phyloP scores from a whole-genome alignment of 2,888 invertebrate genomes.

The Ichneumoninae sp. region DNA sequence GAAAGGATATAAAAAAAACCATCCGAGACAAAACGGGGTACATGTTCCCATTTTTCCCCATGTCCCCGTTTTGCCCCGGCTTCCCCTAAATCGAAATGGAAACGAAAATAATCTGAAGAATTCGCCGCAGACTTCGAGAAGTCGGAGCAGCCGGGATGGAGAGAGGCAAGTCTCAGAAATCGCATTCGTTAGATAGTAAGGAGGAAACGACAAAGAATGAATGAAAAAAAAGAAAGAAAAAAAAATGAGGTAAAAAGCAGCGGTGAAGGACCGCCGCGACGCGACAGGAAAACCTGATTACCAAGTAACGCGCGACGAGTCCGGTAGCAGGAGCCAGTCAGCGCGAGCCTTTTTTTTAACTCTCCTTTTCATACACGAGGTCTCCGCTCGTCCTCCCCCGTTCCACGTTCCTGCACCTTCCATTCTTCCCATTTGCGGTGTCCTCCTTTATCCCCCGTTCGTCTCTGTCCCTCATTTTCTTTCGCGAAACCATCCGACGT shows the following conservation, averaged over 20 bases:
- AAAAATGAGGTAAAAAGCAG: slow-evolving; percentile 38
- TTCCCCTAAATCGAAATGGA: not conserved
- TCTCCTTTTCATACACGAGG: slow-evolving; percentile 63
- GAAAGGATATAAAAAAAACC: too few species aligned
- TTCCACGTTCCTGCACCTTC: slow-evolving; percentile 48
- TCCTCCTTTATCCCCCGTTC: slow-evolving; percentile 31
- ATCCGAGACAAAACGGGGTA: too few species aligned
- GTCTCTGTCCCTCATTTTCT: slow-evolving; percentile 37
- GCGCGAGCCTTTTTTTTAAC: slow-evolving; percentile 52
- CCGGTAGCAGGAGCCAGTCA: slow-evolving; percentile 41
- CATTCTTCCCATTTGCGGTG: slow-evolving; percentile 79
- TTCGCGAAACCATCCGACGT: slow-evolving; percentile 47
- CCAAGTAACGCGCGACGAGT: slow-evolving; percentile 60
- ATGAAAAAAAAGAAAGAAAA: slow-evolving; percentile 6
- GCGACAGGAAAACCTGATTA: slow-evolving; percentile 67
- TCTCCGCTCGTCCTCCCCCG: slow-evolving; percentile 23
- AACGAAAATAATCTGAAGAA: slow-evolving; percentile 27
- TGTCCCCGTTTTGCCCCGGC: too few species aligned
- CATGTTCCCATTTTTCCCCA: too few species aligned
- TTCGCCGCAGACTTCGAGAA: not conserved
- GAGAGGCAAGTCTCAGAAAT: slow-evolving; percentile 38
- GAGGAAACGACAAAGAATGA: slow-evolving; percentile 12
- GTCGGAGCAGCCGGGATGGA: slow-evolving; percentile 34
- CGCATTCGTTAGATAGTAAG: slow-evolving; percentile 53
- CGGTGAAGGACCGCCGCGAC: slow-evolving; percentile 41